Evolutionary conservation across 2,113 vertebrate species (phyloP).

Genomic region (Corythornis vintsioides): DNA sequence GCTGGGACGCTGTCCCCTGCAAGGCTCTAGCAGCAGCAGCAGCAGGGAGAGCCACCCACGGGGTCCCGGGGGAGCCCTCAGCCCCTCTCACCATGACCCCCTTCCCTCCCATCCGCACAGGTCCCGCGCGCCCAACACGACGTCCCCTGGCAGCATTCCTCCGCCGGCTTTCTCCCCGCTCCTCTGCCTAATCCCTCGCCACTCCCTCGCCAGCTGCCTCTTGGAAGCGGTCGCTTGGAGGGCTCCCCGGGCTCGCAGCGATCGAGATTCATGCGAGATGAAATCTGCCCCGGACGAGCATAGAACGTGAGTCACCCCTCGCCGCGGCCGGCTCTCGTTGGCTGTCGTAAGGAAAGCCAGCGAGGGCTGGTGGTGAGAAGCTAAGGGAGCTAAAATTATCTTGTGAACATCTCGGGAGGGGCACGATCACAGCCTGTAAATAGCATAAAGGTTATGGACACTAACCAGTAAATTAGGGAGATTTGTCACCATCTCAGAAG

Average conservation of each 20-base stretch:
- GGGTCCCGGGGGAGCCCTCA: rapidly evolving
- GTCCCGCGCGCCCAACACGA: rapidly evolving
- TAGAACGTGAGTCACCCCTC: constrained; percentile 28
- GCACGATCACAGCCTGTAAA: background rate
- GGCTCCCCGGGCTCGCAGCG: background rate
- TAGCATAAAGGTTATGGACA: background rate
- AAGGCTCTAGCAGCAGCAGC: background rate
- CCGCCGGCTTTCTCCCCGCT: background rate
- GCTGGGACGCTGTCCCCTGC: rapidly evolving
- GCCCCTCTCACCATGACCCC: background rate
- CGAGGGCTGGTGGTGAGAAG: background rate
- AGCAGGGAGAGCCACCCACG: rapidly evolving
- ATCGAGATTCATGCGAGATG: constrained; percentile 10
- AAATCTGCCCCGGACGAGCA: constrained; percentile 35
- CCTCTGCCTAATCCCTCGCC: constrained; percentile 11
- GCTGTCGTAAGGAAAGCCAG: background rate
- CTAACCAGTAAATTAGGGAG: background rate
- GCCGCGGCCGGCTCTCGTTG: background rate
- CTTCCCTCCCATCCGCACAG: background rate
- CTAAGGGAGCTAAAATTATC: constrained; percentile 35
- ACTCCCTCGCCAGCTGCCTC: background rate
- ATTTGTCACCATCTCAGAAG: constrained; percentile 8
- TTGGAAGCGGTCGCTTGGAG: background rate
- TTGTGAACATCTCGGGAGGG: constrained; percentile 4
- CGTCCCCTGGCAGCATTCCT: background rate